Base-by-base conservation (phyloP, 2,113 vertebrate species). In the Pipa parva region DNA sequence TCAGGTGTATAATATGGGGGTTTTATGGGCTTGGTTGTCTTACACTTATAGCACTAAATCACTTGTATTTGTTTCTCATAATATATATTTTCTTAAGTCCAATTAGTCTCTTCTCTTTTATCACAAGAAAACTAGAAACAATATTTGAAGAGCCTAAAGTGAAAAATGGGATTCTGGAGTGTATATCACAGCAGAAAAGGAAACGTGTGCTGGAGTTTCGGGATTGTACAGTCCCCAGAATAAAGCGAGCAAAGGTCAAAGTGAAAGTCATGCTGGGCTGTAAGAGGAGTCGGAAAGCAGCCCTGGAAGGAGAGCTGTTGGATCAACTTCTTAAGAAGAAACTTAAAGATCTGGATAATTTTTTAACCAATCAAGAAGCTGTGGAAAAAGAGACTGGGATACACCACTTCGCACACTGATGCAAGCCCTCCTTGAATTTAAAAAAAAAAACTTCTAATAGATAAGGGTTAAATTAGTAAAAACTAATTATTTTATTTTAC, bases 101-200 rank as follows among this genome's bases (percentile, higher is more conserved):
- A n/a, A n/a, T n/a, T n/a, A n/a, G n/a, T n/a, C n/a, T n/a, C n/a
- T n/a, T 50, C 4, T 57, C 5, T 3, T 33, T 26, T 73, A 5
- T 37, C 7, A 20, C 50, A 76, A 97, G 95, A 83, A 92, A 91
- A 74, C 84, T 97, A 77, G 96, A 98, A 85, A 97, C 96, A 0
- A 98, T 97, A 77, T 98, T 97, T 56, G 96, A 98, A 75, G 95
- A 97, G 75, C 95, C 95, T 1, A 92, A 91, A 72, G 93, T 95
- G 73, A 94, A 93, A 59, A 92, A 97, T 2, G 96, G 96, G 2
- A 77, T 75, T 0, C 78, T 95, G 27, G 79, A 96, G 15, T 92
- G 92, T 27, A 81, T 97, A 78, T 95, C 95, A 57, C 92, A 95
- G 55, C 94, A 97, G 76, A 97, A 93, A 77, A 85, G 94, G 42